phyloP scores from a whole-genome alignment of 1,140 invertebrate genomes.

The Heliconius congener region DNA sequence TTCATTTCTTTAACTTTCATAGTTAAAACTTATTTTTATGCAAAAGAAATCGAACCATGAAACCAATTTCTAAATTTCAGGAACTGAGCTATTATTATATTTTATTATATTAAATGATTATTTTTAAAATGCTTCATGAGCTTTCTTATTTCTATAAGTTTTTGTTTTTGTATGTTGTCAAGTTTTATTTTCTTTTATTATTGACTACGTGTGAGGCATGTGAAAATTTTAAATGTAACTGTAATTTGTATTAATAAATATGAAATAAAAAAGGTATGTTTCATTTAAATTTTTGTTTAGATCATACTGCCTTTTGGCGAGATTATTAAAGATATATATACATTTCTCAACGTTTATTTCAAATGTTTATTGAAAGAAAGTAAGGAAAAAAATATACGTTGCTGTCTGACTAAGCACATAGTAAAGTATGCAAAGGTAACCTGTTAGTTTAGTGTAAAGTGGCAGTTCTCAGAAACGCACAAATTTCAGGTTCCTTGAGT shows the following conservation, averaged over 20 bases:
- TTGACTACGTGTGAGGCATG: slow-evolving; percentile 1
- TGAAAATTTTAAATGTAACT: not conserved
- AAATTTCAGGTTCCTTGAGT: no score
- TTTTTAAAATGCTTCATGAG: not conserved
- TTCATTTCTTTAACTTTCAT: not conserved
- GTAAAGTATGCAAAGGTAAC: no score
- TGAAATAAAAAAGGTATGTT: not conserved
- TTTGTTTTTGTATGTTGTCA: slow-evolving; percentile 5
- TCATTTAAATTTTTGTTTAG: not conserved
- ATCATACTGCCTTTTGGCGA: not conserved
- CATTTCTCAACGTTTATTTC: no score
- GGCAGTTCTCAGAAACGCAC: no score
- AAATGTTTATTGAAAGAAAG: no score
- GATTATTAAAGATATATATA: no score
- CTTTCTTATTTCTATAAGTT: not conserved
- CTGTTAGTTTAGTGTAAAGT: no score
- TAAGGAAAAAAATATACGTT: no score
- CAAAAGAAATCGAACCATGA: not conserved
- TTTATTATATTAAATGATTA: not conserved
- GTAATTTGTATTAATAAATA: not conserved
- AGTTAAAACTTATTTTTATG: not conserved
- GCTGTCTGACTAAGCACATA: no score
- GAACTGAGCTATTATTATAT: not conserved
- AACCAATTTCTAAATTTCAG: not conserved
- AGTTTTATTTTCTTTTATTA: slow-evolving; percentile 2